Base-by-base conservation (phyloP, 2,888 invertebrate species). In the Trissolcus japonicus region DNA sequence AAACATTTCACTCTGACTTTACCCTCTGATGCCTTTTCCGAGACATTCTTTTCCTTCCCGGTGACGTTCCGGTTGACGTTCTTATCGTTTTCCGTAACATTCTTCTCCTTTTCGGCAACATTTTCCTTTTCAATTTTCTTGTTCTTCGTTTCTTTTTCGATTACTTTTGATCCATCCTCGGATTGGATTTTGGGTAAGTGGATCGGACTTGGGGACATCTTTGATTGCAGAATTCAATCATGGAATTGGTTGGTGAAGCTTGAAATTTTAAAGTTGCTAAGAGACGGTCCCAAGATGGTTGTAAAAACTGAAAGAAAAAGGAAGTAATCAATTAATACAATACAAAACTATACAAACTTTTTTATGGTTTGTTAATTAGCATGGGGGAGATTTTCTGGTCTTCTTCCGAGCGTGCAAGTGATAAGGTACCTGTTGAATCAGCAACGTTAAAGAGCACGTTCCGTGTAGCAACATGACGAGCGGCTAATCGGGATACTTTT, bases 341-440 rank as follows among this genome's bases (percentile, higher is more conserved):
- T 1, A 46, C 7, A 46, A 46, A 14, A 46, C n/a, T n/a, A n/a
- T n/a, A n/a, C n/a, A 46, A 14, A 16, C 1, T 1, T 46, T 46
- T 46, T 46, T 6, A 1, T 46, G 41, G 13, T 19, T 35, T 6
- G 9, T 9, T 35, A 35, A 35, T 35, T 35, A 11, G 9, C 35
- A 35, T 1, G 11, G 11, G 0, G 35, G 1, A 2, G 11, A 9
- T 9, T 35, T 35, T 35, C 35, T 35, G 11, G 35, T 11, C 7
- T 62, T 50, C 60, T 41, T 56, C 51, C 57, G 54, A 66, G 56
- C 76, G 54, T 71, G 71, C 69, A 53, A 66, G 51, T 69, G 51
- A 66, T 66, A 61, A 76, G 55, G 56, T 76, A 71, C 76, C 76
- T 76, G 76, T 69, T 71, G 76, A 71, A 62, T 71, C 60, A 25